Conservation (phyloP, 2,888 invertebrate species). For the Nymphalis urticae region DNA sequence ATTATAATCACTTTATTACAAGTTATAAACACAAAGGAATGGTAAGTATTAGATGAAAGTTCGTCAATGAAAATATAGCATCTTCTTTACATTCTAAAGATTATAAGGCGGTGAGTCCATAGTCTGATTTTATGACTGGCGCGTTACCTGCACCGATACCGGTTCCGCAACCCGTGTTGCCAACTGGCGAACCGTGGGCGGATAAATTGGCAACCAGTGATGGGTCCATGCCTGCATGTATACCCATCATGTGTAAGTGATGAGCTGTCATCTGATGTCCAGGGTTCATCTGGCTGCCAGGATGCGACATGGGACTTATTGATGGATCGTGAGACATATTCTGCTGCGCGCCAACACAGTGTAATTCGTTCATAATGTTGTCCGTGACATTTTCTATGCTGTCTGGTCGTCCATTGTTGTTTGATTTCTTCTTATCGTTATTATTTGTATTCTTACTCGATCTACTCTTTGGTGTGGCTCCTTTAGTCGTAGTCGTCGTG, state of each 20-base stretch:
- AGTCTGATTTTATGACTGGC: slow-evolving; percentile 91
- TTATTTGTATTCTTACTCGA: slow-evolving; percentile 81
- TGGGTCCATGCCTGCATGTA: slow-evolving; percentile 75
- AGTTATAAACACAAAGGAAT: slow-evolving; percentile 76
- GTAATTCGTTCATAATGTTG: slow-evolving; percentile 82
- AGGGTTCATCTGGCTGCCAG: slow-evolving; percentile 71
- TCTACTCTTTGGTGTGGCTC: slow-evolving; percentile 85
- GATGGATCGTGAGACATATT: slow-evolving; percentile 74
- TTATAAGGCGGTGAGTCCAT: slow-evolving; percentile 90
- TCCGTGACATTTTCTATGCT: slow-evolving; percentile 85
- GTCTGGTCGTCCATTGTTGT: slow-evolving; percentile 81
- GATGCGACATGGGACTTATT: slow-evolving; percentile 78
- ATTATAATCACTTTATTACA: slow-evolving; percentile 72
- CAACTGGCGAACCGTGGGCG: slow-evolving; percentile 80
- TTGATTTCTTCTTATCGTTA: slow-evolving; percentile 79
- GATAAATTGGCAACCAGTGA: slow-evolving; percentile 75
- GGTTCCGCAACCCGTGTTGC: slow-evolving; percentile 74
- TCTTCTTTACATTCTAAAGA: slow-evolving; percentile 72
- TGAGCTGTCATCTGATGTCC: slow-evolving; percentile 81
- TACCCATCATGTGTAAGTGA: slow-evolving; percentile 75
- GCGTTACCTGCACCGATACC: slow-evolving; percentile 69
- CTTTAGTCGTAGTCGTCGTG: slow-evolving; percentile 81
- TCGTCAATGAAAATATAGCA: slow-evolving; percentile 74
- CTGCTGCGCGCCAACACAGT: slow-evolving; percentile 79
- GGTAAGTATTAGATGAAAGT: slow-evolving; percentile 66